Base-by-base conservation (phyloP, 1,140 invertebrate genomes). In the Zophobas atratus region DNA sequence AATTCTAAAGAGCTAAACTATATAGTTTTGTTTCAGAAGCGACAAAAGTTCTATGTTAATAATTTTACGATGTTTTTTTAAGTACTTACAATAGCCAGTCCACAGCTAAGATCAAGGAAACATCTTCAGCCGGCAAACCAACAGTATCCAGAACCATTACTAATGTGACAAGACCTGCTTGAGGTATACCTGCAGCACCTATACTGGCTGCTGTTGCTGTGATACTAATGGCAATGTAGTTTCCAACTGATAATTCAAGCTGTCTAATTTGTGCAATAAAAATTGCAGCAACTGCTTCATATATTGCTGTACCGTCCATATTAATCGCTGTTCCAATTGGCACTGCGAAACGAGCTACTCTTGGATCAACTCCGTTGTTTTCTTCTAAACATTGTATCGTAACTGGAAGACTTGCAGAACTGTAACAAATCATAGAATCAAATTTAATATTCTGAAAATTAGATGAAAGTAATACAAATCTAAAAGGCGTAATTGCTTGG, bases 161-260 rank as follows among this genome's bases (percentile, higher is more conserved):
- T 93, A 96, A 94, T 5, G 94, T 96, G 4, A 96, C 94, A 43
- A 95, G 84, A 70, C 92, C 93, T 39, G 95, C 95, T 84, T 96
- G 94, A 0, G 96, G 96, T 71, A 97, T 95, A 70, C 95, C 94
- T 38, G 96, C 95, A n/a, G 95, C 95, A 43, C 96, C 96, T 80
- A 97, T 96, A 82, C 94, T 94, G 1, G 95, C 95, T 51, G 94
- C 91, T 5, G 94, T 96, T n/a, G 95, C 93, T 1, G 94, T 95
- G 53, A 96, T 92, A 86, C 94, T 95, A 82, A 86, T 84, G 8
- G 85, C 84, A 34, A 86, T 79, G 38, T 85, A 89, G 79, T 92
- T 89, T 0, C 93, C 94, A 72, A 94, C 89, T 76, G 88, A 89
- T 48, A 96, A 88, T 41, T 86, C 75, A 2, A 92, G 86, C 48